These are phyloP conservation scores for Brassicogethes aeneus DNA, from an alignment of 2,888 invertebrate species.

Conservation along the genomic window DNA sequence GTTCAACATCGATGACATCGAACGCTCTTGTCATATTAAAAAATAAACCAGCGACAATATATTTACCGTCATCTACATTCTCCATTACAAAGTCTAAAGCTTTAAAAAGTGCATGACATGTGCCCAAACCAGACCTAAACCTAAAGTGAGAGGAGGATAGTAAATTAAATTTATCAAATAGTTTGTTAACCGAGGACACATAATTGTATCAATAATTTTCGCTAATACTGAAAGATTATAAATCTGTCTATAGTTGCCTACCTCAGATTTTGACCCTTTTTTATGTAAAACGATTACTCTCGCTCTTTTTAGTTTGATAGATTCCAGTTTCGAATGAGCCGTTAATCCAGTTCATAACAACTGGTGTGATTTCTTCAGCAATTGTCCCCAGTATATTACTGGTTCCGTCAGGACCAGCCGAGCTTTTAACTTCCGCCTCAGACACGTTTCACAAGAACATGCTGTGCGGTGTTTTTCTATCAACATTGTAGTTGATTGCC, in stretches of 20 bases:
- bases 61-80: neutral
- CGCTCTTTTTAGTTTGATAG: neutral
- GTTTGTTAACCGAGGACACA: too few relatives aligned
- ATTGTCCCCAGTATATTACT: neutral
- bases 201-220: neutral
- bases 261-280: neutral
- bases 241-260: too few relatives aligned
- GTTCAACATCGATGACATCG: neutral
- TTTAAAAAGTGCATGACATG: neutral
- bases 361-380: neutral
- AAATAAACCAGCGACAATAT: neutral
- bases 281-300: neutral
- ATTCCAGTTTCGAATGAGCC: neutral
- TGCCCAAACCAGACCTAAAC: constrained; percentile 1
- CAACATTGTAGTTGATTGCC: too few relatives aligned
- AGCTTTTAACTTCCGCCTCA: neutral
- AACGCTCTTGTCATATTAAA: neutral
- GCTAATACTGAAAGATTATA: too few relatives aligned
- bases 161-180: neutral
- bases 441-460: neutral
- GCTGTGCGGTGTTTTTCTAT: neutral
- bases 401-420: neutral
- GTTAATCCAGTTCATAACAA: neutral
- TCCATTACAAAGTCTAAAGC: constrained; percentile 1
- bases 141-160: neutral